Evolutionary conservation across 2,888 invertebrate species (phyloP).

Genomic region (Patella pellucida): DNA sequence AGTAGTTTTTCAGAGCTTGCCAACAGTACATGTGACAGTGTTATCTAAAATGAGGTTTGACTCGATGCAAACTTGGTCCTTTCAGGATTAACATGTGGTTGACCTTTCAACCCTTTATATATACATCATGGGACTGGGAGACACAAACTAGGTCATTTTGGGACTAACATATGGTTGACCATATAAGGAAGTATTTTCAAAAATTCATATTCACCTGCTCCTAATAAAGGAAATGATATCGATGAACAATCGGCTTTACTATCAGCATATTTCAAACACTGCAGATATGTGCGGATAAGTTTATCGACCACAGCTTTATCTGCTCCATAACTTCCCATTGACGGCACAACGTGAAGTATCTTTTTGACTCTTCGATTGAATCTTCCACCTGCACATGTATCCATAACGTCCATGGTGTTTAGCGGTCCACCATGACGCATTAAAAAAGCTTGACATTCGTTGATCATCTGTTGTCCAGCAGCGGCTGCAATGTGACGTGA

Average conservation of each 20-base stretch:
- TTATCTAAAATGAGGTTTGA: too few species aligned
- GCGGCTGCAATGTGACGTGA: background rate
- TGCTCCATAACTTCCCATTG: background rate
- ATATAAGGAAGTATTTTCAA: too few species aligned
- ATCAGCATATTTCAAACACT: background rate
- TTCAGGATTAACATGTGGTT: too few species aligned
- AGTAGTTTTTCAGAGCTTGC: too few species aligned
- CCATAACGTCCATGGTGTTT: background rate
- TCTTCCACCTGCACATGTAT: constrained; percentile 1
- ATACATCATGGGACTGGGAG: too few species aligned
- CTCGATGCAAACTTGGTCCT: too few species aligned
- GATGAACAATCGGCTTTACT: background rate
- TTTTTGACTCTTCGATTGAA: background rate
- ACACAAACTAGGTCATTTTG: too few species aligned
- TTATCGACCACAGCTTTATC: background rate
- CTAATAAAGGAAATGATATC: background rate
- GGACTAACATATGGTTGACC: too few species aligned
- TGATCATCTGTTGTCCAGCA: background rate
- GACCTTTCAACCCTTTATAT: too few species aligned
- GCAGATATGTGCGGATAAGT: background rate
- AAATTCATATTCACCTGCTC: background rate
- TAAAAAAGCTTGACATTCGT: background rate
- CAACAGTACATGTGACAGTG: too few species aligned
- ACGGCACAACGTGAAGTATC: background rate
- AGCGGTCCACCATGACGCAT: background rate